A percentile compares a stretch with the other conserved stretches of the same genome.
phyloP scores from a whole-genome alignment of 2,888 invertebrate species.

The Anarsia innoxiella region DNA sequence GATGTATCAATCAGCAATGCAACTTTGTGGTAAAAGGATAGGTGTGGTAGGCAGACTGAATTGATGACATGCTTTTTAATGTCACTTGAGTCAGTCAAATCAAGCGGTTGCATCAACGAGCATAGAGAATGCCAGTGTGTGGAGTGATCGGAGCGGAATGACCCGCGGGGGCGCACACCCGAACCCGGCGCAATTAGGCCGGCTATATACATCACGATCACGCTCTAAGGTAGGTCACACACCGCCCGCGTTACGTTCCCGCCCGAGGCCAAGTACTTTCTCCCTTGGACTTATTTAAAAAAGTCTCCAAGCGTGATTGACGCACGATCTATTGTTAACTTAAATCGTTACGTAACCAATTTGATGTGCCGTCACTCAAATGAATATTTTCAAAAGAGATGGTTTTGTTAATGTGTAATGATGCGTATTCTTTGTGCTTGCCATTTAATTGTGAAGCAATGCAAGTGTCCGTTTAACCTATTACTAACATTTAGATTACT shows the following conservation, averaged over 20 bases:
- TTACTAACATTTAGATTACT: conserved; percentile 39
- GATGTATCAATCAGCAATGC: conserved; percentile 11
- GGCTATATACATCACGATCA: conserved; percentile 28
- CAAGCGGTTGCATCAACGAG: conserved; percentile 26
- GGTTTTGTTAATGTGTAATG: conserved; percentile 67
- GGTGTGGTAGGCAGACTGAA: conserved; percentile 8
- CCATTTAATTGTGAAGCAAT: conserved; percentile 70
- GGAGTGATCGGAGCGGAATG: conserved; percentile 26
- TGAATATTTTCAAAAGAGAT: conserved; percentile 51
- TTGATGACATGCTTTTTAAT: conserved; percentile 19
- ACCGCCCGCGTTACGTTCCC: conserved; percentile 32
- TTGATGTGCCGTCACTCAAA: conserved; percentile 64
- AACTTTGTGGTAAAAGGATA: conserved; percentile 15
- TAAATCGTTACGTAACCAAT: conserved; percentile 55
- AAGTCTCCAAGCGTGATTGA: conserved; percentile 69
- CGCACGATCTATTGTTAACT: conserved; percentile 55
- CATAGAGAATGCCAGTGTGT: conserved; percentile 7
- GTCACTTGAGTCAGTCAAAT: conserved; percentile 28
- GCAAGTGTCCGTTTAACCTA: conserved; percentile 51
- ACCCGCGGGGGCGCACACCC: conserved; percentile 33
- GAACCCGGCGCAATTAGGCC: conserved; percentile 45
- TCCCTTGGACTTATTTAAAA: conserved; percentile 69
- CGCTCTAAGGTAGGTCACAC: conserved; percentile 4
- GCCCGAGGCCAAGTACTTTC: conserved; percentile 59
- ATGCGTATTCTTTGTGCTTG: conserved; percentile 64